A percentile compares a stretch with the other conserved stretches of the same genome.
Evolutionary conservation across 2,888 invertebrate species (phyloP).

Genomic region (Timandra comae): DNA sequence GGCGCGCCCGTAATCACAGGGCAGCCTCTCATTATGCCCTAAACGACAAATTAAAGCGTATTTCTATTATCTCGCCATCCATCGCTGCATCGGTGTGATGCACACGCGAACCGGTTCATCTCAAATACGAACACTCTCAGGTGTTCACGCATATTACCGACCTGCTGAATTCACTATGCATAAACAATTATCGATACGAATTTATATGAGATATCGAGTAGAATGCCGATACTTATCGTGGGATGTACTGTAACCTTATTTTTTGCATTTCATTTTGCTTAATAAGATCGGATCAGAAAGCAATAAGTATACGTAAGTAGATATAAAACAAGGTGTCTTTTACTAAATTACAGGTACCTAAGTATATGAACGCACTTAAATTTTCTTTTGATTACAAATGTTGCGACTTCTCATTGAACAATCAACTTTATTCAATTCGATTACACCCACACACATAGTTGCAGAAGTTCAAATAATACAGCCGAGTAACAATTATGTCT

Average conservation of each 20-base stretch:
- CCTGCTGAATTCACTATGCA: conserved; percentile 42
- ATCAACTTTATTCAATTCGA: no score
- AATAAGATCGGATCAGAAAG: no score
- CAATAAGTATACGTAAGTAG: no score
- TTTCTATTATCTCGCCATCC: conserved; percentile 74
- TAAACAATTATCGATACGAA: conserved; percentile 34
- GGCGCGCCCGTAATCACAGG: conserved; percentile 77
- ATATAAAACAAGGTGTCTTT: no score
- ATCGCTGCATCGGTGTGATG: conserved; percentile 57
- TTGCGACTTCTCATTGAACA: no score
- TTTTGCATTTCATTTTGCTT: no score
- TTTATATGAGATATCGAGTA: conserved; percentile 8
- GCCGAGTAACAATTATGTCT: conserved; percentile 19
- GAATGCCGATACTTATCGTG: no score
- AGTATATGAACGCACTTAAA: no score
- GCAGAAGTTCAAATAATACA: no score
- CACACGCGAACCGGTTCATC: conserved; percentile 52
- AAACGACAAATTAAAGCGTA: conserved; percentile 77
- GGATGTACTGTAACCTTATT: no score
- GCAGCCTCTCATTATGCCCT: conserved; percentile 72
- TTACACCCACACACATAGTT: conserved; percentile 1
- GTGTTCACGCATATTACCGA: conserved; percentile 37
- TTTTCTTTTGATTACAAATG: no score
- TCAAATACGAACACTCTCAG: conserved; percentile 35
- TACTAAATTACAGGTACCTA: no score